phyloP scores from a whole-genome alignment of 2,113 vertebrate species.

The Chloebia gouldiae region DNA sequence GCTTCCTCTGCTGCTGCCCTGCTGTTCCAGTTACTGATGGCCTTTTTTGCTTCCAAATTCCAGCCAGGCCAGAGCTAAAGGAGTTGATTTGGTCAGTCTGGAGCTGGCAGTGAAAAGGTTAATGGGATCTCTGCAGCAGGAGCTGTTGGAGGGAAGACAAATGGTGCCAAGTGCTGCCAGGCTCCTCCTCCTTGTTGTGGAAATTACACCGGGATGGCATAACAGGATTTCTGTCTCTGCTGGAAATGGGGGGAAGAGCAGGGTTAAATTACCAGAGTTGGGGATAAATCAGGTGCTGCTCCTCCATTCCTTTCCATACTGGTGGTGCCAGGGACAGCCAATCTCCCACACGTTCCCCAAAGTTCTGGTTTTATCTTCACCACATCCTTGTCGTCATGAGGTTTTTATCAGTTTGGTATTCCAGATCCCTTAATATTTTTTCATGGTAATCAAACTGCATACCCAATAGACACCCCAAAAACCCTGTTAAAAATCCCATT shows the following conservation, averaged over 20 bases:
- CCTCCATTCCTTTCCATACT: background rate
- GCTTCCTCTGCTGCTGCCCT: background rate
- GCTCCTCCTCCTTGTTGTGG: background rate
- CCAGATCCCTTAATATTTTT: background rate
- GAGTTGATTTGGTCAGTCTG: background rate
- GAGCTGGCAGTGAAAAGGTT: background rate
- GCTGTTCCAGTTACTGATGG: background rate
- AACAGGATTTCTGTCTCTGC: background rate
- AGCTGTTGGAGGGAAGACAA: background rate
- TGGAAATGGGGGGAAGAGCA: background rate
- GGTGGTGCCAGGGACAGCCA: background rate
- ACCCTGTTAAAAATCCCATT: background rate
- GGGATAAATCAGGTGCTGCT: background rate
- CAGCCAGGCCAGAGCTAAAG: background rate
- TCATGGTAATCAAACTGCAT: background rate
- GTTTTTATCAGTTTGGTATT: background rate
- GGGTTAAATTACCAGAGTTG: background rate
- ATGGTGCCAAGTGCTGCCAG: background rate
- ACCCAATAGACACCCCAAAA: background rate
- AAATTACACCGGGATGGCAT: background rate
- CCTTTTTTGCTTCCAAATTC: background rate
- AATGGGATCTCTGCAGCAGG: background rate
- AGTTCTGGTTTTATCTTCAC: background rate
- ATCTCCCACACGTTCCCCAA: accelerated
- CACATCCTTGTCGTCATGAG: background rate